phyloP scores from a whole-genome alignment of 2,113 vertebrate genomes.

The Pteruthius melanotis region DNA sequence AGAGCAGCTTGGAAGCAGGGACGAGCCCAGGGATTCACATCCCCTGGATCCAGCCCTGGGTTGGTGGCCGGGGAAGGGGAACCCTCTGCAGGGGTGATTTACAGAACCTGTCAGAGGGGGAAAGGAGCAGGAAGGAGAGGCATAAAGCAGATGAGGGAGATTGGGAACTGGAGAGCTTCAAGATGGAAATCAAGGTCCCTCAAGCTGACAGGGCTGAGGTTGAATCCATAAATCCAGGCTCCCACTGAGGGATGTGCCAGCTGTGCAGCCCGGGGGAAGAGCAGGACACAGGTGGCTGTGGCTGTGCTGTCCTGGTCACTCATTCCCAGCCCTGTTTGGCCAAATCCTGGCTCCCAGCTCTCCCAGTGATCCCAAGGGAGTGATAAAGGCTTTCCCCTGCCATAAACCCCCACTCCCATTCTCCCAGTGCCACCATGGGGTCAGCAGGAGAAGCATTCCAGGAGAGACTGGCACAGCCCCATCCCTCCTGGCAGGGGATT shows the following conservation, averaged over 20 bases:
- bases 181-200: not conserved
- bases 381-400: not conserved
- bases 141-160: not conserved
- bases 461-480: no score
- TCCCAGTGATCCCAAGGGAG: no score
- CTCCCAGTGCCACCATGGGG: fast-evolving
- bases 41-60: not conserved
- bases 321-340: not conserved
- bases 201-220: not conserved
- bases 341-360: not conserved
- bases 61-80: not conserved
- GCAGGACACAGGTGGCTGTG: not conserved
- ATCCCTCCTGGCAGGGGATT: no score
- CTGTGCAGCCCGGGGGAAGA: not conserved
- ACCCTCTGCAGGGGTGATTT: not conserved
- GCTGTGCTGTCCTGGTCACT: not conserved
- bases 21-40: not conserved
- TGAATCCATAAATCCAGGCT: not conserved
- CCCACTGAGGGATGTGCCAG: not conserved
- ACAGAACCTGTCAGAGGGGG: not conserved
- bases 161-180: not conserved
- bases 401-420: fast-evolving
- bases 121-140: not conserved
- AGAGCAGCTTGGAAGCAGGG: not conserved
- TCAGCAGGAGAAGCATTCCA: not conserved